phyloP scores from a whole-genome alignment of 2,113 vertebrate species.

The Brachionichthys hirsutus region DNA sequence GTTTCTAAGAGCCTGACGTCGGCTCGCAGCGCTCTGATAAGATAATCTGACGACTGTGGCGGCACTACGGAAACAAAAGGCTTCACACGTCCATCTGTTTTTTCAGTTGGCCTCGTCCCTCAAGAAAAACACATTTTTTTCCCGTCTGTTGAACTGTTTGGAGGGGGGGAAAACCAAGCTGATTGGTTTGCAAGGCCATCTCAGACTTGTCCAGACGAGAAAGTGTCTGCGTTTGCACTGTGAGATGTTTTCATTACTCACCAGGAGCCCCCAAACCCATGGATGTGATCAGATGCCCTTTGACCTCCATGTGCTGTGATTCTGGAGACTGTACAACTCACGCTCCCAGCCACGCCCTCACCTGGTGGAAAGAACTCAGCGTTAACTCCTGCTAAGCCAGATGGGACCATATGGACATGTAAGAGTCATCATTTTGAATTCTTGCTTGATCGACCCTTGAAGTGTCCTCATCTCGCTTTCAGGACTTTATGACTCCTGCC shows the following conservation, averaged over 20 bases:
- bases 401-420: too few relatives aligned
- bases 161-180: conserved; percentile 27
- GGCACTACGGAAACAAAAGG: conserved; percentile 42
- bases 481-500: too few relatives aligned
- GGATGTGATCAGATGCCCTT: conserved; percentile 82
- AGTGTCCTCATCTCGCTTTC: too few relatives aligned
- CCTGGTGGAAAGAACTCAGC: conserved; percentile 41
- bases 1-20: conserved; percentile 1
- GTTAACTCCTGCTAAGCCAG: too few relatives aligned
- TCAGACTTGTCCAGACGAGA: conserved; percentile 32
- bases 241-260: conserved; percentile 51
- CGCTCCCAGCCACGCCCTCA: conserved; percentile 59
- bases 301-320: conserved; percentile 83
- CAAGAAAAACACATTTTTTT: conserved; percentile 48
- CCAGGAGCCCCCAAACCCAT: conserved; percentile 81
- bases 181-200: conserved; percentile 17
- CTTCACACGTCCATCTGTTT: conserved; percentile 52
- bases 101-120: conserved; percentile 47
- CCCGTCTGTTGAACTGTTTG: conserved; percentile 26
- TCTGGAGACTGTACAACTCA: conserved; percentile 58
- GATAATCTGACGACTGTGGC: conserved; percentile 50
- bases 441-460: too few relatives aligned
- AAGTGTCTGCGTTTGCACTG: neutral
- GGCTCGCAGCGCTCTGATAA: conserved; percentile 31
- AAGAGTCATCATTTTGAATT: too few relatives aligned